Evolutionary conservation across 1,140 invertebrate species (phyloP), one percentile per base, ranked within the genome.

Genomic region (Calycopis cecrops): DNA sequence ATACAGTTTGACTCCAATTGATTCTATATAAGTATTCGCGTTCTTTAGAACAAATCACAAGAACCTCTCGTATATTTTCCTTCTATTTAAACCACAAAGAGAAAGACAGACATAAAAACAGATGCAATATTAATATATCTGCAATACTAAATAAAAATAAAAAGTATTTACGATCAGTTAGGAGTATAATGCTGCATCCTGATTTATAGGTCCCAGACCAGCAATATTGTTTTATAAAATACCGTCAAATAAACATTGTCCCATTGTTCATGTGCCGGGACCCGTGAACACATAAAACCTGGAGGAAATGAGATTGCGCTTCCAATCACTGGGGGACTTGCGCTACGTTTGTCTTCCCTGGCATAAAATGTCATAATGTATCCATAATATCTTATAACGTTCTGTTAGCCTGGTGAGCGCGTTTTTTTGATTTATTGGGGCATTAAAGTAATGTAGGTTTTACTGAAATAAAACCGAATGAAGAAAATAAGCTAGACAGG

Each of bases 291-390:
- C 55, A 53, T 59, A 59, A 59, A 59, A 33, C 16, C 12, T 38
- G 35, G 10, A 52, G 50, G 50, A 53, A 58, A 58, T 49, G 51
- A 59, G 51, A 59, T 59, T 59, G 57, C 44, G 38, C 48, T 35
- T 10, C 18, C 50, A 35, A 14, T 37, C 21, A 28, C 21, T 28
- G 21, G 21, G 40, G 47, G 10, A 48, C 21, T 48, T 12, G n/a
- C 48, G 9, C 21, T 35, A 28, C 48, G 48, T 49, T 49, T 35
- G 34, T 49, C 48, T 34, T 49, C 28, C 21, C 48, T 33, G 48
- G 9, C 33, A 49, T 49, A 34, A 49, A 34, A 49, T 49, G 35
- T 14, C 12, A 12, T 49, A 16, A 34, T 35, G 48, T 14, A 34
- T 49, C 21, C 28, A 34, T 49, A 49, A 49, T 34, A 34, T 33